Evolutionary conservation across 2,113 vertebrate species (phyloP).

Genomic region (Brachyistius frenatus): DNA sequence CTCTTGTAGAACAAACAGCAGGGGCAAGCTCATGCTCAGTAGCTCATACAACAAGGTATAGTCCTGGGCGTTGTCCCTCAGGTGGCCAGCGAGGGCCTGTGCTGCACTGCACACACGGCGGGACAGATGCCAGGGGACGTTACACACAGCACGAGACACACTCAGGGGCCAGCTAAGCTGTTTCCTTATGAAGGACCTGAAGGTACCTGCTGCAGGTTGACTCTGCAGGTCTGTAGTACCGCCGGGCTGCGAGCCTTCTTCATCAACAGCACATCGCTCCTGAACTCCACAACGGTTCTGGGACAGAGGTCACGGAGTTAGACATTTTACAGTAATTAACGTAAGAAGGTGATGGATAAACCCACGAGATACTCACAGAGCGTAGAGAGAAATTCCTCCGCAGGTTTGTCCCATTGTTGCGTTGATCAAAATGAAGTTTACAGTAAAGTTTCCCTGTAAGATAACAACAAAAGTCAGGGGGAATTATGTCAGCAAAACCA

Average conservation of each 20-base stretch:
- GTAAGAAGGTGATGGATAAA: not conserved
- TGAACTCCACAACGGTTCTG: constrained; percentile 42
- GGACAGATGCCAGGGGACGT: constrained; percentile 86
- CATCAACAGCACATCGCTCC: constrained; percentile 53
- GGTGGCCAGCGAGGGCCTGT: constrained; percentile 83
- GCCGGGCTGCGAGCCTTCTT: constrained; percentile 66
- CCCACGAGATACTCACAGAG: constrained; percentile 68
- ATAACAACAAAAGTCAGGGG: constrained; percentile 10
- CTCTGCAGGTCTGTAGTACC: constrained; percentile 78
- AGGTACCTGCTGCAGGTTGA: constrained; percentile 91
- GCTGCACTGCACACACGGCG: constrained; percentile 84
- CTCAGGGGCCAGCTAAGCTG: constrained; percentile 89
- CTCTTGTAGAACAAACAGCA: constrained; percentile 90
- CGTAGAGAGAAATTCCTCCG: constrained; percentile 84
- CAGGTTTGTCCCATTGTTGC: constrained; percentile 85
- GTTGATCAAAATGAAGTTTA: constrained; percentile 93
- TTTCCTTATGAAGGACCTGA: constrained; percentile 89
- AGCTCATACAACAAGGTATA: constrained; percentile 93
- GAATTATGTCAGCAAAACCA: too few species aligned
- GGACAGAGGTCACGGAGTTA: constrained; percentile 16
- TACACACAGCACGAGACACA: constrained; percentile 88
- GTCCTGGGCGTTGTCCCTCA: constrained; percentile 92
- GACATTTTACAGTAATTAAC: not conserved
- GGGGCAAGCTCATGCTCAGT: constrained; percentile 91
- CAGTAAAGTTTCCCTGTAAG: constrained; percentile 94